These are phyloP conservation scores for Ashinkailepas kermadecensis DNA, from an alignment of 2,888 invertebrate genomes.

Conservation along the genomic window DNA sequence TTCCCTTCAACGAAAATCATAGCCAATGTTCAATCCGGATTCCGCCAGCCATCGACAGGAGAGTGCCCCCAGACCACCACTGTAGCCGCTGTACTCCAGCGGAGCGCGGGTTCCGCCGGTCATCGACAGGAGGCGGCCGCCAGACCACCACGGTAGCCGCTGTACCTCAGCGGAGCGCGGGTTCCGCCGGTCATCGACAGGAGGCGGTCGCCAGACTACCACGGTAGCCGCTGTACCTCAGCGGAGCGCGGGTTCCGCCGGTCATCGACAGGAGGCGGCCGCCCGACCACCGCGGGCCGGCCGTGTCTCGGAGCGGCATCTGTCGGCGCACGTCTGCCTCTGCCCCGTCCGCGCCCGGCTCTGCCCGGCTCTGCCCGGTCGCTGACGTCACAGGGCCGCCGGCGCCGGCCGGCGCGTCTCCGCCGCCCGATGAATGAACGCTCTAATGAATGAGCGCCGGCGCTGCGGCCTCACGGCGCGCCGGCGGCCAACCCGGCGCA, in stretches of 20 bases:
- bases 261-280: background rate
- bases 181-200: background rate
- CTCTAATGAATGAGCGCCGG: background rate
- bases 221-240: background rate
- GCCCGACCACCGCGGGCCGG: background rate
- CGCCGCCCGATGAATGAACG: slow-evolving; percentile 2
- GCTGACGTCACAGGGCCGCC: background rate
- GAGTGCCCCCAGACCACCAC: background rate
- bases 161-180: too few relatives aligned
- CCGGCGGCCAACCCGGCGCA: background rate
- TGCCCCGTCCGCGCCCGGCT: background rate
- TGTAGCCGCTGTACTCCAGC: too few relatives aligned
- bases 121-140: too few relatives aligned
- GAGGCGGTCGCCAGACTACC: background rate
- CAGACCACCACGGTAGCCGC: too few relatives aligned
- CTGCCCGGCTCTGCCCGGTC: background rate
- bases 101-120: too few relatives aligned
- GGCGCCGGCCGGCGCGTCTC: background rate
- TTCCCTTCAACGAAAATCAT: too few relatives aligned
- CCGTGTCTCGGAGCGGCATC: too few relatives aligned
- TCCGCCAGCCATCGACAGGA: background rate
- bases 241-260: background rate
- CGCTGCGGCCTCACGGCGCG: background rate
- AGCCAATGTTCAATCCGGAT: too few relatives aligned
- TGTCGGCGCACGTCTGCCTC: background rate